Evolutionary conservation across 2,888 invertebrate genomes (phyloP), one percentile per base, ranked within the genome.

Genomic region (Galerucella calmariensis): DNA sequence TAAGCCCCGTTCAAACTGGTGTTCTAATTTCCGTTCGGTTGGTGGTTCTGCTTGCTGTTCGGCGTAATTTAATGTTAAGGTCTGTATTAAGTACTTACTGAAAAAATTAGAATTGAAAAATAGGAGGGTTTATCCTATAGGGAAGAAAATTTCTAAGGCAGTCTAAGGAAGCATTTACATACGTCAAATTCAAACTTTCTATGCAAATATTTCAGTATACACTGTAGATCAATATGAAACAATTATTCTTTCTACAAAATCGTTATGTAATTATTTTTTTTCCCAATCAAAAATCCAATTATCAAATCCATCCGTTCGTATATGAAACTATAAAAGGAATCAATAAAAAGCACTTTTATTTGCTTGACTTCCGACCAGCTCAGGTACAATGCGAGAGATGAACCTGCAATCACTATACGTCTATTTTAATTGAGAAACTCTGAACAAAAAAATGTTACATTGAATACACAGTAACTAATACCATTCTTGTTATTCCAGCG

Each of bases 211-310:
- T 56, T 16, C 10, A 56, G 16, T 20, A 56, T 56, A 10, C 10
- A 56, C 8, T 56, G 20, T 20, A 10, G 56, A 56, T 56, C 2
- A 56, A 56, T 56, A 56, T 20, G 20, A 11, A 56, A 56, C 56
- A 56, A 41, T 48, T 63, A 51, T 46, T 69, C 27, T 51, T 35
- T 35, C 12, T 14, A 16, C 11, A 20, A 35, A 24, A 35, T 65
- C 69, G 66, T 67, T 72, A 48, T 66, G 72, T 69, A 59, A 46
- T 73, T 73, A 59, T 27, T 73, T 67, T 68, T 71, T 59, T 56
- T 61, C 65, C 61, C 71, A 76, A 76, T 76, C 71, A 73, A 73
- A 76, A 76, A 76, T 73, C 76, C 76, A 73, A 76, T 76, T 76
- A 73, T 73, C 41, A 58, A 67, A 73, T 63, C 59, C 76, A 76